Evolutionary conservation across 92 coral and sea anemone genomes (phyloP).

Genomic region (Bergia puertoricense): DNA sequence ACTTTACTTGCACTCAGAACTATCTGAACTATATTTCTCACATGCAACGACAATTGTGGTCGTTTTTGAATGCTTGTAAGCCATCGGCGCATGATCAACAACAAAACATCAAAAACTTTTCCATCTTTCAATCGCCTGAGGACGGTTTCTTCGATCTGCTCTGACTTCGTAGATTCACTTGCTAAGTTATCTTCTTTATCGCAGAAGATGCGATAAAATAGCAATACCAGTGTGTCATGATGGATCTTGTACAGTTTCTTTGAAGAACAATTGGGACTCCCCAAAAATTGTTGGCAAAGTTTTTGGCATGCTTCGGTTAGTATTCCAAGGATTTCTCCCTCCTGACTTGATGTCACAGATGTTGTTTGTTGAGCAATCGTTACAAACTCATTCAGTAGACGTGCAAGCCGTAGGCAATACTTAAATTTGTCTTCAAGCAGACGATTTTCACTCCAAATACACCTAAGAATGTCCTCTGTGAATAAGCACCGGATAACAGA

Average conservation of each 20-base stretch:
- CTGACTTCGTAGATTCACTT: not conserved
- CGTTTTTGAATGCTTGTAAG: not conserved
- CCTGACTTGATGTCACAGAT: conserved; percentile 28
- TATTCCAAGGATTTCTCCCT: conserved; percentile 22
- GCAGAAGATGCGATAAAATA: conserved; percentile 47
- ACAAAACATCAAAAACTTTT: not conserved
- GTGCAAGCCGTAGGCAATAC: conserved; percentile 56
- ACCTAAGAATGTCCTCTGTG: conserved; percentile 33
- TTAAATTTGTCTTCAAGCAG: conserved; percentile 18
- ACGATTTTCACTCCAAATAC: not conserved
- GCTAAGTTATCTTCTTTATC: conserved; percentile 6
- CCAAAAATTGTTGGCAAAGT: conserved; percentile 33
- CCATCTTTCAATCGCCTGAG: not conserved
- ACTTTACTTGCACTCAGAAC: not conserved
- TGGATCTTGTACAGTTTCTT: conserved; percentile 52
- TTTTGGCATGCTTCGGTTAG: conserved; percentile 45
- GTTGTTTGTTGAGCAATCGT: conserved; percentile 16
- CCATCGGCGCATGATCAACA: conserved; percentile 4
- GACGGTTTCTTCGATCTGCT: not conserved
- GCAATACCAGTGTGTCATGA: conserved; percentile 30
- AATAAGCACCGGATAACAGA: conserved; percentile 43
- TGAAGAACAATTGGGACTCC: not conserved
- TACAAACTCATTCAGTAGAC: conserved; percentile 62
- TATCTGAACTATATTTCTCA: conserved; percentile 17
- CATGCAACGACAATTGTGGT: conserved; percentile 6